A percentile compares a stretch with the other conserved stretches of the same genome.
phyloP scores from a whole-genome alignment of 2,888 invertebrate species.

The Trichacis sp. region DNA sequence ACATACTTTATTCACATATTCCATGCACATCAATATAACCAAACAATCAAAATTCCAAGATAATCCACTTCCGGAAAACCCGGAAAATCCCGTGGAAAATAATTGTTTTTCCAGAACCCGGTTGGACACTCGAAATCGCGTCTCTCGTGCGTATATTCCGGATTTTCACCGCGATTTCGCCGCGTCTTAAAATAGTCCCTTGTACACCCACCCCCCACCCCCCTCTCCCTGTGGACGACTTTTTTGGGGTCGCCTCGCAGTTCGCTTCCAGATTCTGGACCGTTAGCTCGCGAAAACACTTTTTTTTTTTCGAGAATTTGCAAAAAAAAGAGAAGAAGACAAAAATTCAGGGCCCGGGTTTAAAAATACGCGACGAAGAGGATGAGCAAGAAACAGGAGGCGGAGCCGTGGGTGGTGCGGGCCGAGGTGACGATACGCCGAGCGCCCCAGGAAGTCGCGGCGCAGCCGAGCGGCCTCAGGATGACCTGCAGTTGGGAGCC shows the following conservation, averaged over 20 bases:
- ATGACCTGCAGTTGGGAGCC: slow-evolving; percentile 17
- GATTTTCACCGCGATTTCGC: slow-evolving; percentile 7
- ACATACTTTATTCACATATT: too few species aligned
- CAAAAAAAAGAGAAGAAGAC: too few species aligned
- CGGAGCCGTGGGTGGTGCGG: slow-evolving; percentile 76
- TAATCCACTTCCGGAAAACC: too few species aligned
- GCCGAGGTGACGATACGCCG: slow-evolving; percentile 78
- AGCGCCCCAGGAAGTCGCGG: slow-evolving; percentile 1
- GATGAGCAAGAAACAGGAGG: background rate
- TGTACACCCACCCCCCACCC: too few species aligned
- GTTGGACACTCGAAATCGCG: too few species aligned
- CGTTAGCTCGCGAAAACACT: too few species aligned
- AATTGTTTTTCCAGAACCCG: too few species aligned
- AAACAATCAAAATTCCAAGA: too few species aligned
- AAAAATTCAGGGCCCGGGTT: too few species aligned
- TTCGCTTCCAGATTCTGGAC: slow-evolving; percentile 18
- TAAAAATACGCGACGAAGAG: background rate
- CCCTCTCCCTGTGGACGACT: slow-evolving; percentile 49
- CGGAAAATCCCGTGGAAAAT: too few species aligned
- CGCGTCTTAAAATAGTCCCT: slow-evolving; percentile 55
- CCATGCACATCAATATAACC: too few species aligned
- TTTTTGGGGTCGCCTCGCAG: slow-evolving; percentile 56
- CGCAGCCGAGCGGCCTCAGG: slow-evolving; percentile 11
- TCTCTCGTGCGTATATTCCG: background rate
- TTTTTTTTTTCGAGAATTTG: too few species aligned